Evolutionary conservation across 2,797 vertebrate species (phyloP), one percentile per base, ranked within the genome.

Genomic region (Epinephelus coioides): DNA sequence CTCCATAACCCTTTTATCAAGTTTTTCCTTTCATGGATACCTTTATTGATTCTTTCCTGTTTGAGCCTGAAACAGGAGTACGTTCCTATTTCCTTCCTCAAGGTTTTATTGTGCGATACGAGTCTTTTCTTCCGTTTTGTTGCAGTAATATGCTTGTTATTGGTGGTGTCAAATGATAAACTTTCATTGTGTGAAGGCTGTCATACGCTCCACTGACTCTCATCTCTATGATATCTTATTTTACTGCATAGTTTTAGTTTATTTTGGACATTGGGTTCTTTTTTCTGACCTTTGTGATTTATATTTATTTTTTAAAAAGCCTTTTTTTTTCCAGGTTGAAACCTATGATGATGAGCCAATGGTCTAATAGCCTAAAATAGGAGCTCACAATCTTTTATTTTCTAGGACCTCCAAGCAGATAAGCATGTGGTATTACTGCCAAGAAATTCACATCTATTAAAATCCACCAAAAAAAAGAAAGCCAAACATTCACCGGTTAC

Each of bases 51-150:
- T 53, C 3, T 38, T 57, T 70, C 43, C 30, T 62, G 53, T 74
- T 68, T 61, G 5, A 69, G 11, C 3, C 59, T 73, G 53, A 43
- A 50, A 11, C 56, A 30, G 3, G 2, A 49, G 15, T 47, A 68
- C 3, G 1, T 46, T 50, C 15, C 69, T 49, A 23, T 62, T 81
- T 84, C 78, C 81, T 83, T 69, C 43, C 63, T 83, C 34, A 27
- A 40, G 43, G 27, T 72, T 54, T 54, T 21, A 51, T 56, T 46
- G 44, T 67, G 49, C 23, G n/a, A 68, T 46, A 40, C 23, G 4
- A 76, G 25, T 4, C 50, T 21, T 56, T 57, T 50, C 18, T 15
- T 17, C 56, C 43, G 27, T 59, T 57, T 27, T 54, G 63, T 53
- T 69, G 25, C 2, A 47, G 14, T 5, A 19, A 49, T 5, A 13